Conservation (phyloP, 2,888 invertebrate species). For the Ophraella communa region DNA sequence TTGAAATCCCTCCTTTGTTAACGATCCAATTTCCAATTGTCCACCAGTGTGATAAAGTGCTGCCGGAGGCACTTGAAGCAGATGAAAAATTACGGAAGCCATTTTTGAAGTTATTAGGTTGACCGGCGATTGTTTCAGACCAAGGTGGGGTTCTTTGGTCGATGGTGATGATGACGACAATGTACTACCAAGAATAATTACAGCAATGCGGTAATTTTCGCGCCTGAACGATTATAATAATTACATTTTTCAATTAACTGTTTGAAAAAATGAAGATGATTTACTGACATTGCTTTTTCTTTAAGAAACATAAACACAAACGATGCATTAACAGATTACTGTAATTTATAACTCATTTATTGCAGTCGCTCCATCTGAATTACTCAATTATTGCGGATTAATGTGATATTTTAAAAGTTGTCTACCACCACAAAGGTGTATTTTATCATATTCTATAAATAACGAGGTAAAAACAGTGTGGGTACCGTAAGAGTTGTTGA, state of each 20-base stretch:
- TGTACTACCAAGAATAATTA: background rate
- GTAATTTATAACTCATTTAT: conserved; percentile 7
- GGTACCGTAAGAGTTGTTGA: no score
- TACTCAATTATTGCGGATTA: conserved; percentile 8
- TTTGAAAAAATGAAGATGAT: no score
- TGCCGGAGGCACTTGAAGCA: background rate
- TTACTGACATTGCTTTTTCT: background rate
- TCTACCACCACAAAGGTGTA: conserved; percentile 18
- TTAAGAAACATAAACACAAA: background rate
- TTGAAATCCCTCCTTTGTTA: background rate
- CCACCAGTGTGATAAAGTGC: background rate
- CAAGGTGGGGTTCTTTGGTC: background rate
- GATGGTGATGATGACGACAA: no score
- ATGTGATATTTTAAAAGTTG: conserved; percentile 13
- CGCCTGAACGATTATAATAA: no score
- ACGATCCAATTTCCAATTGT: conserved; percentile 1
- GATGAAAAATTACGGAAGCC: conserved; percentile 9
- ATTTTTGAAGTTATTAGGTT: conserved; percentile 4
- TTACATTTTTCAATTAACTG: no score
- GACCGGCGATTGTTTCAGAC: conserved; percentile 5
- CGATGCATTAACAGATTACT: conserved; percentile 2
- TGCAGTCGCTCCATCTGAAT: background rate
- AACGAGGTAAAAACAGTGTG: no score
- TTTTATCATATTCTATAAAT: conserved; percentile 29
- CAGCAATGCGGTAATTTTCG: background rate